Evolutionary conservation across 2,113 vertebrate genomes (phyloP), one percentile per base, ranked within the genome.

Genomic region (Sander lucioperca): DNA sequence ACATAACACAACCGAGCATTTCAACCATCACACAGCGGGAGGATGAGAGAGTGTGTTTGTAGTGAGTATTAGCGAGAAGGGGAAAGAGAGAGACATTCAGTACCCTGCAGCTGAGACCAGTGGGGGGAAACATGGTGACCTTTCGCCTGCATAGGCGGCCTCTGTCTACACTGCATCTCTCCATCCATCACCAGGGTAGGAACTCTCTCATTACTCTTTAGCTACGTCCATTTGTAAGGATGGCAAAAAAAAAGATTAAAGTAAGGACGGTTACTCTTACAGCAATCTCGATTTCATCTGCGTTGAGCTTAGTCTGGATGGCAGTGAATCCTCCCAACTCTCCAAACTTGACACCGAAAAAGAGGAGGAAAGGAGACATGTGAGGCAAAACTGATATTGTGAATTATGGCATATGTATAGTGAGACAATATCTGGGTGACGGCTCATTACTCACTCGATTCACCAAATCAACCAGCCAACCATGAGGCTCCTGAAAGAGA

Each of bases 381-480:
- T 43, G 30, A 82, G n/a, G 4, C 5, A 58, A 69, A 45, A 53
- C 13, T 54, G 4, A 57, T 1, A 59, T 4, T 43, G 11, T 43
- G 39, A 83, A 43, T 3, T 72, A 16, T 25, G 2, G 56, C 8
- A 70, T 14, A 21, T 45, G n/a, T 39, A 56, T 39, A 62, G 59
- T 30, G 11, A 79, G 14, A 56, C 2, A 23, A 69, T n/a, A 39
- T 36, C 6, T 43, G 16, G 48, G 47, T 27, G 14, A 74, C 4
- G n/a, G 39, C 14, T 54, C 5, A 8, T 74, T 36, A 88, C 96
- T 92, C 95, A 99, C 98, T 95, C 97, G 97, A 94, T 99, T 99
- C 74, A 99, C 98, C 80, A 99, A 94, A 93, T 99, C 98, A 84
- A 99, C 97, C 85, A 99, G 95, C 98, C 98, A 99, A 27, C 98